A percentile compares a stretch with the other conserved stretches of the same genome.
phyloP scores from a whole-genome alignment of 35 echinoderm and acorn worm genomes.

The Stichopus chloronotus region DNA sequence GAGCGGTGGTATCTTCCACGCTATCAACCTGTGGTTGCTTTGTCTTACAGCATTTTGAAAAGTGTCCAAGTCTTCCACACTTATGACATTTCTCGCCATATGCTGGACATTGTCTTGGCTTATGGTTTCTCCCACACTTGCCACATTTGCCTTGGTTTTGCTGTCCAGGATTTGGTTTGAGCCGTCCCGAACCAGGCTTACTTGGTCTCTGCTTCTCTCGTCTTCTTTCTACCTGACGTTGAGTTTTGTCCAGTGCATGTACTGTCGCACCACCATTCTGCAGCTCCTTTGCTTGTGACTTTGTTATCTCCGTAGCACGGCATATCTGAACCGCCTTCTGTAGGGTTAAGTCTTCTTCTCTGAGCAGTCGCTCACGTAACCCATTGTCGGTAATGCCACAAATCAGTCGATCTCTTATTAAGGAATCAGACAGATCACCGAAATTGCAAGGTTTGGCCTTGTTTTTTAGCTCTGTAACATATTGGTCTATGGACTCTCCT shows the following conservation, averaged over 20 bases:
- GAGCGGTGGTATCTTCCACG: constrained; percentile 16
- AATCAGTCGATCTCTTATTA: constrained; percentile 50
- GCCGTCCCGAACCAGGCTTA: too few species aligned
- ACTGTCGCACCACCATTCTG: background rate
- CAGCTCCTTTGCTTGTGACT: background rate
- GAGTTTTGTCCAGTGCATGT: background rate
- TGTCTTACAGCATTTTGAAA: constrained; percentile 25
- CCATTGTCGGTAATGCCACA: constrained; percentile 45
- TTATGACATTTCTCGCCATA: constrained; percentile 12
- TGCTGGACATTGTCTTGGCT: background rate
- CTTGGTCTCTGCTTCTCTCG: too few species aligned
- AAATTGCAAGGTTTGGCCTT: constrained; percentile 61
- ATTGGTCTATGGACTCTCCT: constrained; percentile 38
- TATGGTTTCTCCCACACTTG: constrained; percentile 37
- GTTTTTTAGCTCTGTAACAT: constrained; percentile 33
- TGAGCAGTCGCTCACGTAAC: constrained; percentile 38
- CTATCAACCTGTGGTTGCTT: background rate
- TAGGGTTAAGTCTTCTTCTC: constrained; percentile 9
- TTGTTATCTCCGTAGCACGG: constrained; percentile 25
- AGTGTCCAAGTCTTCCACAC: background rate
- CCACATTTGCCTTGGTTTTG: constrained; percentile 11
- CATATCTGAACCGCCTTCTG: constrained; percentile 27
- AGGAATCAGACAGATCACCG: background rate
- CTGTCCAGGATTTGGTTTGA: background rate
- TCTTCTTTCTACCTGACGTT: background rate